phyloP scores from a whole-genome alignment of 2,888 invertebrate genomes.

The Drosophila leonis region DNA sequence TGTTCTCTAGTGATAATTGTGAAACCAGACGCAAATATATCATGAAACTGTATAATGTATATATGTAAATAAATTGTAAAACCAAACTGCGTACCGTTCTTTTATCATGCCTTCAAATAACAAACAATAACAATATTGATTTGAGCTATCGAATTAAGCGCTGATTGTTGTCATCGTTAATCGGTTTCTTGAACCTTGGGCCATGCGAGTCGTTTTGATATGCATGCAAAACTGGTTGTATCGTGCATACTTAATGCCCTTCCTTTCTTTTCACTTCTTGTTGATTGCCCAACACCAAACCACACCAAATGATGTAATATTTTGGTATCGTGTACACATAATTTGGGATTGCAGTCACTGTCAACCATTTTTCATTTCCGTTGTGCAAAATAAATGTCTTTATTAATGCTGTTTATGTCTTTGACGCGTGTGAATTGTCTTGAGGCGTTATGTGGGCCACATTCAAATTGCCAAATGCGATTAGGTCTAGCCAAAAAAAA shows the following conservation, averaged over 20 bases:
- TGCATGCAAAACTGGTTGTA: conserved; percentile 64
- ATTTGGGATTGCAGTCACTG: conserved; percentile 48
- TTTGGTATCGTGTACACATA: conserved; percentile 19
- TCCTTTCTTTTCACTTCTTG: conserved; percentile 39
- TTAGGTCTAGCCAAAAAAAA: conserved; percentile 6
- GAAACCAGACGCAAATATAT: conserved; percentile 60
- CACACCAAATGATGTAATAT: conserved; percentile 63
- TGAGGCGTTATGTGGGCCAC: conserved; percentile 58
- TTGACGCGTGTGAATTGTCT: conserved; percentile 66
- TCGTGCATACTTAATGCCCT: conserved; percentile 59
- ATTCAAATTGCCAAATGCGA: conserved; percentile 46
- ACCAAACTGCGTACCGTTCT: conserved; percentile 19
- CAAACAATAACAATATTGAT: conserved; percentile 19
- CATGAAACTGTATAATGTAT: conserved; percentile 21
- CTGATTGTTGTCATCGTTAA: conserved; percentile 50
- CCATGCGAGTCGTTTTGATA: conserved; percentile 10
- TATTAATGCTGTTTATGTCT: conserved; percentile 45
- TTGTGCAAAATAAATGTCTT: conserved; percentile 62
- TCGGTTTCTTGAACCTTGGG: conserved; percentile 65
- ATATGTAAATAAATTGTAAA: conserved; percentile 10
- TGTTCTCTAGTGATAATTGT: conserved; percentile 89
- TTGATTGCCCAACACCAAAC: conserved; percentile 36
- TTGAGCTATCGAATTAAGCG: conserved; percentile 5
- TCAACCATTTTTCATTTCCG: conserved; percentile 59
- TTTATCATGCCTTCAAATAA: conserved; percentile 9